A percentile compares a stretch with the other conserved stretches of the same genome.
phyloP scores from a whole-genome alignment of 2,113 vertebrate species.

The Casuarius casuarius region DNA sequence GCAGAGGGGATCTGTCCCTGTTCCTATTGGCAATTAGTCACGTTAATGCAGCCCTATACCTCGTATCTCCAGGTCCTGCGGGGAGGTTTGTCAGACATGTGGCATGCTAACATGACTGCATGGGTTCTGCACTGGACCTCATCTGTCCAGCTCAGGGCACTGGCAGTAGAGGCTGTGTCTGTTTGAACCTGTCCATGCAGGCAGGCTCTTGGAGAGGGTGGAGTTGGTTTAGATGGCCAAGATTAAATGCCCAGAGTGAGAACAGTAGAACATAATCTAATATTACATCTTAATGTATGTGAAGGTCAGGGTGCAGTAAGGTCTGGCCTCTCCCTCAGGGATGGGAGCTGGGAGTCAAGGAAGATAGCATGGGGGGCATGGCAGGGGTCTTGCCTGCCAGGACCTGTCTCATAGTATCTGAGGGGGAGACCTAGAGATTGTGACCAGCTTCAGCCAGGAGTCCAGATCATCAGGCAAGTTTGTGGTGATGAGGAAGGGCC shows the following conservation, averaged over 20 bases:
- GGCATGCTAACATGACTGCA: neutral
- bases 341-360: no score
- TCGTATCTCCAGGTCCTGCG: neutral
- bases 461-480: no score
- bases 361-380: no score
- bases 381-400: no score
- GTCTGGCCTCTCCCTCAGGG: no score
- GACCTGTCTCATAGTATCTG: no score
- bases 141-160: no score
- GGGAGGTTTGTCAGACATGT: accelerated
- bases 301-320: no score
- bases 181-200: neutral
- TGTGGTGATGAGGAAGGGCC: no score
- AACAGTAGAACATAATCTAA: neutral
- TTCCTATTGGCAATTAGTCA: neutral
- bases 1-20: neutral
- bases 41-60: neutral
- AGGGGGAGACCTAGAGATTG: no score
- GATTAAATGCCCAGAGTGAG: neutral
- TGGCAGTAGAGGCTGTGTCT: neutral
- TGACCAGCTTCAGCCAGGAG: no score
- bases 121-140: no score
- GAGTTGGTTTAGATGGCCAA: neutral
- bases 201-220: neutral
- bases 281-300: neutral